Conservation (phyloP, 2,797 vertebrate species). For the Enteromius trimaculatus region DNA sequence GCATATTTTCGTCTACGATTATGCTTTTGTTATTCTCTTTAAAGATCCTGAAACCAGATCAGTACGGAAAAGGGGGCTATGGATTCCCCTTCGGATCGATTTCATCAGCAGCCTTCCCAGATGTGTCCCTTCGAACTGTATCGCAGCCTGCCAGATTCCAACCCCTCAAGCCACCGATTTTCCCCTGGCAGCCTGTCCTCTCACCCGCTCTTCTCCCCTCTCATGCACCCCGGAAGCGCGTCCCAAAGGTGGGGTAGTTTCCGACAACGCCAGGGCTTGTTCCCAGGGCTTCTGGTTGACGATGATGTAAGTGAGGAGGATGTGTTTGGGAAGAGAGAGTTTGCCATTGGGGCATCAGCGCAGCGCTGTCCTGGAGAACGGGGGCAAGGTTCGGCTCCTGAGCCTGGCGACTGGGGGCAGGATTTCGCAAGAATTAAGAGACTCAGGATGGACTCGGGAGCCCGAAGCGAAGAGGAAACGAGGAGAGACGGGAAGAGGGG, state of each 20-base stretch:
- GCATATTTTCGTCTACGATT: background rate
- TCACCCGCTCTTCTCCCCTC: conserved; percentile 77
- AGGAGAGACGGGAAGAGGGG: conserved; percentile 48
- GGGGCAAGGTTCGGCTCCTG: conserved; percentile 65
- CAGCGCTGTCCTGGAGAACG: conserved; percentile 51
- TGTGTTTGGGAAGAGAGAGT: conserved; percentile 56
- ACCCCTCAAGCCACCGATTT: conserved; percentile 64
- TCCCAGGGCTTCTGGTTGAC: conserved; percentile 56
- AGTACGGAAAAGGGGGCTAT: conserved; percentile 62
- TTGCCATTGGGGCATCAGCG: conserved; percentile 51
- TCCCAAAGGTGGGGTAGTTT: conserved; percentile 68
- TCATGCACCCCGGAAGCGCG: conserved; percentile 72
- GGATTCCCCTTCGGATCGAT: conserved; percentile 78
- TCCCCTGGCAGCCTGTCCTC: conserved; percentile 65
- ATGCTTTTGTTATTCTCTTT: conserved; percentile 44
- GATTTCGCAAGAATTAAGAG: conserved; percentile 74
- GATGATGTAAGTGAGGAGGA: conserved; percentile 61
- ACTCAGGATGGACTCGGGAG: conserved; percentile 70
- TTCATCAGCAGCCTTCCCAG: conserved; percentile 71
- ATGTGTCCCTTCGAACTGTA: conserved; percentile 69
- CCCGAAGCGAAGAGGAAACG: conserved; percentile 54
- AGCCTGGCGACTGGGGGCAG: conserved; percentile 68
- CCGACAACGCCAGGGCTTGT: conserved; percentile 58
- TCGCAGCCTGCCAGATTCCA: conserved; percentile 67
- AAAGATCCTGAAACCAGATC: conserved; percentile 60